Percentiles rank a stretch among this genome's conserved stretches.
These are phyloP conservation scores for Neocrepidodera transversa DNA, from an alignment of 2,888 invertebrate species.

Conservation along the genomic window DNA sequence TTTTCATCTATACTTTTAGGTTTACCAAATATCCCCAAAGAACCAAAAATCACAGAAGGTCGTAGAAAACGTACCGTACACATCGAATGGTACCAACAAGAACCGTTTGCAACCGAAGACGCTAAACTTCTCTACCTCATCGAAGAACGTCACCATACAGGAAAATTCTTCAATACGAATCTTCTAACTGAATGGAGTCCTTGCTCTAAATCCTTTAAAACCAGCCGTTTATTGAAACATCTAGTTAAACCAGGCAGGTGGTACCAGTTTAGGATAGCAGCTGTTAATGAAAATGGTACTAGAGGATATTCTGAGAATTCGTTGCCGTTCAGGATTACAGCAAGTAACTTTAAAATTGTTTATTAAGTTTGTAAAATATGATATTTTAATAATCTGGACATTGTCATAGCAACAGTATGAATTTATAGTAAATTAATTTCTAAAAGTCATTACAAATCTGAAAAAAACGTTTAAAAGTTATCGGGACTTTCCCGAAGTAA, in stretches of 20 bases:
- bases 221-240: conserved; percentile 64
- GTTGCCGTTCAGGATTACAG: conserved; percentile 65
- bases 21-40: conserved; percentile 69
- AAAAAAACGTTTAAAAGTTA: too few relatives aligned
- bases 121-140: conserved; percentile 65
- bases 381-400: too few relatives aligned
- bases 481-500: too few relatives aligned
- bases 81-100: conserved; percentile 54
- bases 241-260: conserved; percentile 73
- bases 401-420: too few relatives aligned
- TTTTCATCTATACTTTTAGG: too few relatives aligned
- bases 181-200: conserved; percentile 72
- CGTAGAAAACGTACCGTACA: conserved; percentile 62
- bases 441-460: too few relatives aligned
- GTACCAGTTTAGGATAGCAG: conserved; percentile 82
- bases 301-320: conserved; percentile 73
- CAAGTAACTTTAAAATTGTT: conserved; percentile 50
- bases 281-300: conserved; percentile 75
- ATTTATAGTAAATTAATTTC: too few relatives aligned
- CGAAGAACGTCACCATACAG: conserved; percentile 75
- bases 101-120: conserved; percentile 1
- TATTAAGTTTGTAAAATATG: background rate
- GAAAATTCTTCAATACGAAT: conserved; percentile 69
- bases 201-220: conserved; percentile 64
- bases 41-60: conserved; percentile 67